A percentile compares a stretch with the other conserved stretches of the same genome.
Evolutionary conservation across 2,113 vertebrate species (phyloP).

Genomic region (Lutjanus erythropterus): DNA sequence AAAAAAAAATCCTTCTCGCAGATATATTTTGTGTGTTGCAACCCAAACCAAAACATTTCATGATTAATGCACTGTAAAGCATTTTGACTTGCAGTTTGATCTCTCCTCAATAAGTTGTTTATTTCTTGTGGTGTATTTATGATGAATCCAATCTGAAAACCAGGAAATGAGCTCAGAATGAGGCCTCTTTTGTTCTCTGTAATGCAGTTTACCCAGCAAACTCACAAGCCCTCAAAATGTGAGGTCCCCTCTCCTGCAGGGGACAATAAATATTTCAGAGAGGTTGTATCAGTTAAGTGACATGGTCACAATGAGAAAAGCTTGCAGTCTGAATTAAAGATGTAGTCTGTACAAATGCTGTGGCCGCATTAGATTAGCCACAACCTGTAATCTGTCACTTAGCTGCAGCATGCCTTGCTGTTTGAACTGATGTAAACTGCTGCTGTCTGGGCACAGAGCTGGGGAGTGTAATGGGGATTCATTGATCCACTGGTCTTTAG

Average conservation of each 20-base stretch:
- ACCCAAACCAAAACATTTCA: background rate
- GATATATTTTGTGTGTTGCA: background rate
- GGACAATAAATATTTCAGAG: conserved; percentile 80
- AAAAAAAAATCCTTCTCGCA: background rate
- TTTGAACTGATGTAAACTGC: conserved; percentile 83
- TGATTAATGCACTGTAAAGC: background rate
- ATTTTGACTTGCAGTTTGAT: background rate
- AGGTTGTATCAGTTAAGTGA: conserved; percentile 78
- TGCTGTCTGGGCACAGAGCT: conserved; percentile 76
- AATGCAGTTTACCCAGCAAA: conserved; percentile 24
- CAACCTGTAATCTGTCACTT: conserved; percentile 87
- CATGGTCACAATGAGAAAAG: conserved; percentile 76
- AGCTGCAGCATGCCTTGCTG: conserved; percentile 74
- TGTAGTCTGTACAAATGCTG: conserved; percentile 79
- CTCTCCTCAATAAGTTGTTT: background rate
- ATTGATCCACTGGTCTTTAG: conserved; percentile 86
- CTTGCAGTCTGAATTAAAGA: conserved; percentile 84
- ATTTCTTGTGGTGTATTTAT: background rate
- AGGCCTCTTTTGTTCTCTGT: background rate
- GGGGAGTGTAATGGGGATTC: conserved; percentile 85
- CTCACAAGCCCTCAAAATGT: conserved; percentile 43
- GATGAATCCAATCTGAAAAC: background rate
- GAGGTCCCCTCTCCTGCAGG: conserved; percentile 55
- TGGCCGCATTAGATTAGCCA: conserved; percentile 84
- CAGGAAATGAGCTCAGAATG: background rate